Percentiles rank a stretch among this genome's conserved stretches.
Conservation (phyloP, 30 jellyfish, hydroid and myxozoan genomes). For the Cassiopea xamachana region DNA sequence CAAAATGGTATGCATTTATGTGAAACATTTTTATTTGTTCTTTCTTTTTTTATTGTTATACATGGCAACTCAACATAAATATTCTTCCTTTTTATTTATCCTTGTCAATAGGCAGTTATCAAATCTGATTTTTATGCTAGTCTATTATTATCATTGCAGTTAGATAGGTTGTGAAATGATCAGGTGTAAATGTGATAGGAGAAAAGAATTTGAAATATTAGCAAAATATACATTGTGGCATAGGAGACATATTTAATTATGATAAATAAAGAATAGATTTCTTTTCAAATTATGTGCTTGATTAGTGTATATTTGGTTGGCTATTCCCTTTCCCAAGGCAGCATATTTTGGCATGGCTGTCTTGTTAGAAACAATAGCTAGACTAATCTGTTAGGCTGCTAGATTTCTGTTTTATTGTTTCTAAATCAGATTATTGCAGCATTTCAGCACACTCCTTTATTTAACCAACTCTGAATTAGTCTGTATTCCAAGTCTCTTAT, state of each 20-base stretch:
- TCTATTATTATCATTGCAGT: too few relatives aligned
- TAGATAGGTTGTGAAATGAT: too few relatives aligned
- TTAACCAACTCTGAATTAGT: background rate
- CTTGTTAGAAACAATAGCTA: conserved; percentile 48
- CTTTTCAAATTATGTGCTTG: background rate
- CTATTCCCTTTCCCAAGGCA: conserved; percentile 62
- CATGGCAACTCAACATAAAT: too few relatives aligned
- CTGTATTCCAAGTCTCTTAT: background rate
- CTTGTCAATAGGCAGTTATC: too few relatives aligned
- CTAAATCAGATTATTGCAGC: background rate
- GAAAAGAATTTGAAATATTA: too few relatives aligned
- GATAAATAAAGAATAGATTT: too few relatives aligned
- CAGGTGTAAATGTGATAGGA: too few relatives aligned
- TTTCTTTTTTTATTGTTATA: background rate
- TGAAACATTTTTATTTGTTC: background rate
- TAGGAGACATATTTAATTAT: too few relatives aligned
- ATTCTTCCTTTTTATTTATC: too few relatives aligned
- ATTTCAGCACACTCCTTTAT: background rate
- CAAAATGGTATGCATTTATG: conserved; percentile 67
- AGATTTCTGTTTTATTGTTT: background rate
- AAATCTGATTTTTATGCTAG: too few relatives aligned
- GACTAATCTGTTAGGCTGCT: background rate
- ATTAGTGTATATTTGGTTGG: background rate
- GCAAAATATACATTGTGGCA: too few relatives aligned
- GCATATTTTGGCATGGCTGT: conserved; percentile 22